Evolutionary conservation across 2,113 vertebrate species (phyloP), one percentile per base, ranked within the genome.

Genomic region (Silurus glanis): DNA sequence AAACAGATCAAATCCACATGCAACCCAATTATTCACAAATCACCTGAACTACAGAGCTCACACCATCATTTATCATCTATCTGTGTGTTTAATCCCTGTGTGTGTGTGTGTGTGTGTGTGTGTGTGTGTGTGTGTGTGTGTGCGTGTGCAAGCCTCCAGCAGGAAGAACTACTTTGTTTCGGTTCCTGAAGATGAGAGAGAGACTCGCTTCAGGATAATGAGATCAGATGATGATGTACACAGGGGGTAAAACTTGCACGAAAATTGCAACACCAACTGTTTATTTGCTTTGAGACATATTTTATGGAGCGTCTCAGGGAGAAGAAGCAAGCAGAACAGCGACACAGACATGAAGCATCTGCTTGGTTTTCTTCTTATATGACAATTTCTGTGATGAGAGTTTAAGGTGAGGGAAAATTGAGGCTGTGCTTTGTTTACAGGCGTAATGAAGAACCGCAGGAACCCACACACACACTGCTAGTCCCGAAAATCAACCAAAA

Each of bases 391-490:
- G 9, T 59, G 9, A 80, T 58, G 76, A 78, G 53, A 80, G 76
- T 59, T 80, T 80, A 80, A 17, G 76, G 25, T 59, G 55, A 59
- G 19, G 3, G 16, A 59, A 80, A 45, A 80, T 37, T 10, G 25
- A 59, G 55, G 55, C 76, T 59, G 76, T 10, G 76, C 55, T 37
- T 80, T 80, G 76, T 80, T 80, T 80, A 76, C 49, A 51, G 74
- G 74, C 23, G 2, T 76, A 80, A 80, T 80, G 55, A 80, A 45
- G 76, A 80, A 45, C 76, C 55, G 3, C 76, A 59, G 76, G 76
- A 59, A 45, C 76, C 7, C 55, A 37, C 55, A 37, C 55, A 19
- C 55, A 80, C 8, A 25, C 75, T 58, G 53, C 53, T 56, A 37
- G 4, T 37, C 58, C 25, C 58, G 49, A 55, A 71, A 56, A 25